Base-by-base conservation (phyloP, 2,888 invertebrate genomes). In the Linnaemya tessellans region DNA sequence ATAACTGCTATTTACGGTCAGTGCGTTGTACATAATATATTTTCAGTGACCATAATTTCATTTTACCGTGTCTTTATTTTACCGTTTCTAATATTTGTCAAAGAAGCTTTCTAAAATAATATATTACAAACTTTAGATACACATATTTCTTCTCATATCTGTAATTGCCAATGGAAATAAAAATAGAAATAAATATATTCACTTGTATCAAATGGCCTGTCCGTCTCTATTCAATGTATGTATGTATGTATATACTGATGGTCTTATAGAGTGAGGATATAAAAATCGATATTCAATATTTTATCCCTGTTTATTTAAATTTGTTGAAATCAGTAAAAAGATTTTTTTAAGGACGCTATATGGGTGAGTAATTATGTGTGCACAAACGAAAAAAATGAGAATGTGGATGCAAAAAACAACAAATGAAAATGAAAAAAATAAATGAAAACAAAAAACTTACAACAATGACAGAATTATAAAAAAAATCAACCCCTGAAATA, bases 231-330 rank as follows among this genome's bases (percentile, higher is more conserved):
- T 41, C 41, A 20, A 30, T 74, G 20, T 75, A 30, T 30, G 30
- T 30, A 30, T 30, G 30, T 30, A 5, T 74, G 20, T 75, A n/a
- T 68, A 75, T 75, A 22, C 46, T 62, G n/a, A 62, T 68, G 46
- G 68, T 54, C 35, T 60, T 62, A 35, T 70, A 54, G 81, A 56
- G 68, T 70, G 68, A 75, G 43, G 68, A 81, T 75, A 81, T 80
- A 80, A 80, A 79, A 80, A 81, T 81, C 81, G 75, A 81, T 81
- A 81, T 81, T 70, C 75, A 81, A 81, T 81, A 81, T 81, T 75
- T 75, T 70, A 75, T 81, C 75, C 75, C 68, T 75, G 81, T 75
- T 38, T 81, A 81, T 81, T 81, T 81, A 81, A 81, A 81, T 81
- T 81, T 75, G 81, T 81, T 75, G 62, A 81, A 81, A 81, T 75